Conservation (phyloP, 2,888 invertebrate genomes). For the Dione vanillae region DNA sequence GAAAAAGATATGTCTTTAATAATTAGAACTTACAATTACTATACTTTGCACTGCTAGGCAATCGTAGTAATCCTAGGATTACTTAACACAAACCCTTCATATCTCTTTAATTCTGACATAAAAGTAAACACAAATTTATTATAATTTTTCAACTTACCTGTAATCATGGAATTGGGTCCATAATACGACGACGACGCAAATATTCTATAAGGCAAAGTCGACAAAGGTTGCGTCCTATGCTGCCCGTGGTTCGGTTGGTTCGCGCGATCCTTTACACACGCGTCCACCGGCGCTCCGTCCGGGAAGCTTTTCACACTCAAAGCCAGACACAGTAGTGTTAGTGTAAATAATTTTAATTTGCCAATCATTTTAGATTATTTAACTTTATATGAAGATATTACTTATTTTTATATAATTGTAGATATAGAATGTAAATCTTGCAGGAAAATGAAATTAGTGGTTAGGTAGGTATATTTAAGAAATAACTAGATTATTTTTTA, state of each 20-base stretch:
- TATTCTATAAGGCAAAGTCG: slow-evolving; percentile 87
- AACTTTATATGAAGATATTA: not conserved
- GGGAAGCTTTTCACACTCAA: slow-evolving; percentile 84
- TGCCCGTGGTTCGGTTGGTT: slow-evolving; percentile 92
- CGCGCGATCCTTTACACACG: slow-evolving; percentile 89
- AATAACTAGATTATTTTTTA: too few species aligned
- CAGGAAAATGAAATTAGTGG: too few species aligned
- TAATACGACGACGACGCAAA: slow-evolving; percentile 86
- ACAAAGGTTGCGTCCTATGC: slow-evolving; percentile 86
- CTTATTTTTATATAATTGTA: not conserved
- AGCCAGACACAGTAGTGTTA: slow-evolving; percentile 55
- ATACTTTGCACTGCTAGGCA: too few species aligned
- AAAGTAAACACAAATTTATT: not conserved
- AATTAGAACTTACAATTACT: too few species aligned
- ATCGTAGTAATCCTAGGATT: too few species aligned
- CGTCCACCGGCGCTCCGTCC: slow-evolving; percentile 92
- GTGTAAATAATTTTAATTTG: not conserved
- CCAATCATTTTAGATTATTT: not conserved
- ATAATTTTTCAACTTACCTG: slow-evolving; percentile 80
- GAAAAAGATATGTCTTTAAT: too few species aligned
- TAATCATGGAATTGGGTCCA: slow-evolving; percentile 87
- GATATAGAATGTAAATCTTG: too few species aligned
- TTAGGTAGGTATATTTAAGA: too few species aligned
- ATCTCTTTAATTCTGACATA: not conserved
- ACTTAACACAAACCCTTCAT: too few species aligned